phyloP scores from a whole-genome alignment of 1,140 invertebrate species.

The Drusus annulatus region DNA sequence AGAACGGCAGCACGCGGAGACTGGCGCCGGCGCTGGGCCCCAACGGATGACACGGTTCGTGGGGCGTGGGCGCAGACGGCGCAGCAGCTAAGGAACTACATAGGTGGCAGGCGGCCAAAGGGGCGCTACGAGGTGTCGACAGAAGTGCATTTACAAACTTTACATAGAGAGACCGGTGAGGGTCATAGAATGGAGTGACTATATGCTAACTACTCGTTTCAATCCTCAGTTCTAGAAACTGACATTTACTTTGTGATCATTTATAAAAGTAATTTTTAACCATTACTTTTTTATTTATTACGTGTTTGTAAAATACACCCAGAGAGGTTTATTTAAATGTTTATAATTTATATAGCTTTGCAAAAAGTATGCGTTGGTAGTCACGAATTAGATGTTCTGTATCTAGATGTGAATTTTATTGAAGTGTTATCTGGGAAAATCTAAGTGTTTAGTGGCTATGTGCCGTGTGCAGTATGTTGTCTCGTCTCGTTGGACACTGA shows the following conservation, averaged over 20 bases:
- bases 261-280: constrained; percentile 42
- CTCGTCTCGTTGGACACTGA: not conserved
- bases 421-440: constrained; percentile 24
- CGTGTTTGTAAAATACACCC: not conserved
- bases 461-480: not conserved
- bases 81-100: constrained; percentile 6
- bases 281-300: constrained; percentile 38
- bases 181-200: not conserved
- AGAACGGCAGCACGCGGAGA: constrained; percentile 46
- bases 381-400: constrained; percentile 32
- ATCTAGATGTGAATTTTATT: constrained; percentile 22
- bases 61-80: constrained; percentile 32
- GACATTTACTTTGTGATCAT: constrained; percentile 21
- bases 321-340: not conserved
- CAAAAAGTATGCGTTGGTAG: not conserved
- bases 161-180: constrained; percentile 1
- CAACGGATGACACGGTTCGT: constrained; percentile 48
- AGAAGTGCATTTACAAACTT: not conserved
- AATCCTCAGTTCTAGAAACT: not conserved
- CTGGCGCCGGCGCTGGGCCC: constrained; percentile 53
- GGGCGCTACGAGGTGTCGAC: not conserved
- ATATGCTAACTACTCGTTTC: not conserved
- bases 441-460: constrained; percentile 16
- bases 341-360: constrained; percentile 3
- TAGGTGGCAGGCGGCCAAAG: constrained; percentile 16